A percentile compares a stretch with the other conserved stretches of the same genome.
phyloP scores from a whole-genome alignment of 1,140 invertebrate genomes.

The Zeugodacus cucurbitae region DNA sequence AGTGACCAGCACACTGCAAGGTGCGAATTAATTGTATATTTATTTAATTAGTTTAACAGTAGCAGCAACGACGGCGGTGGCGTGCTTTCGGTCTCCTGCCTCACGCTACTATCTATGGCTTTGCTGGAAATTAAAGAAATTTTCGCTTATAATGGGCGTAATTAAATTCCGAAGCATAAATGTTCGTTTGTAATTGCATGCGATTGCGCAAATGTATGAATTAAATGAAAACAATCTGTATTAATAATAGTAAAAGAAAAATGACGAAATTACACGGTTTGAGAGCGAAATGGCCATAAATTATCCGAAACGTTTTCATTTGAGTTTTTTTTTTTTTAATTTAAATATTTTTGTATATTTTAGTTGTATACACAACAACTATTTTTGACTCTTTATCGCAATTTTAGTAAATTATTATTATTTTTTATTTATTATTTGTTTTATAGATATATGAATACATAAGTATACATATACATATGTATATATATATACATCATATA shows the following conservation, averaged over 20 bases:
- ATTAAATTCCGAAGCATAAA: not conserved
- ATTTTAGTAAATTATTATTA: not conserved
- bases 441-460: not conserved
- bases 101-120: not conserved
- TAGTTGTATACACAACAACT: not conserved
- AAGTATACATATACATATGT: too few relatives aligned
- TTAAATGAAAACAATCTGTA: not conserved
- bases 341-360: not conserved
- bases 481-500: too few relatives aligned
- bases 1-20: not conserved
- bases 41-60: constrained; percentile 20
- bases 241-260: not conserved
- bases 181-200: not conserved
- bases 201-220: not conserved
- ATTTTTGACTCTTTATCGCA: not conserved
- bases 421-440: not conserved
- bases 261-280: not conserved
- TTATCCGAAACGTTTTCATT: constrained; percentile 20
- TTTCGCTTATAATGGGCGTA: not conserved
- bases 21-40: constrained; percentile 28
- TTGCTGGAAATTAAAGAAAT: not conserved
- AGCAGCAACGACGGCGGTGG: not conserved
- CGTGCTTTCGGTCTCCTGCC: not conserved
- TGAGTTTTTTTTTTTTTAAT: not conserved
- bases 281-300: not conserved